Base-by-base conservation (phyloP, 2,797 vertebrate species). In the Onychomys torridus region DNA sequence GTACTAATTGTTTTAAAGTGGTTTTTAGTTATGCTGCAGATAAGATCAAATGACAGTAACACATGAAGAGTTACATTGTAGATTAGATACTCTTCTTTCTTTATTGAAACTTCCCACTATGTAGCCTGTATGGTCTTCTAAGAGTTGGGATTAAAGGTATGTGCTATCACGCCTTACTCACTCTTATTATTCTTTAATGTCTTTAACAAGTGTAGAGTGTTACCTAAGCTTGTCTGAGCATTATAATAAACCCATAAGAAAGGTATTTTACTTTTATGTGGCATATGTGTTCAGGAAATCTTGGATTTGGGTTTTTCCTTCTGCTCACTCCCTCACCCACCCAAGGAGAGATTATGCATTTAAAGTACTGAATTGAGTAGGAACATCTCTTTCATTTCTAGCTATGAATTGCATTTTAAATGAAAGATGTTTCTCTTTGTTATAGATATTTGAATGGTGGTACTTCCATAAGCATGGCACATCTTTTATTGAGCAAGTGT, bases 401-500 rank as follows among this genome's bases (percentile, higher is more conserved):
- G 63, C 94, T 32, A 93, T 82, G 27, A 91, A 46, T 88, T 96
- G 43, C 87, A 0, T 90, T 81, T 94, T 69, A 93, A 96, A 6
- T 91, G 13, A 76, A 95, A 55, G 12, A 52, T 97, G 7, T 96
- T 96, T 97, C 94, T 97, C 19, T 97, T 95, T 98, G 0, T 98
- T 96, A 9, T 98, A 99, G 99, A 99, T 99, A 98, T 99, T 99
- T 98, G 99, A 99, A 98, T 99, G 99, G 99, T 99, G 99, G 99
- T 99, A 99, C 98, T 99, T 99, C 96, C 99, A 99, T 90, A 99
- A 99, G 93, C 99, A 99, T 0, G 99, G 99, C 93, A 99, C 99
- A 0, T 99, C 99, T 2, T 99, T 99, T 98, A 99, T 99, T 13
- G 99, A 99, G 97, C 99, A 99, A 99, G 99, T 99, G 21, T 99